Conservation (phyloP, 2,888 invertebrate species). For the Hypolimnas misippus region DNA sequence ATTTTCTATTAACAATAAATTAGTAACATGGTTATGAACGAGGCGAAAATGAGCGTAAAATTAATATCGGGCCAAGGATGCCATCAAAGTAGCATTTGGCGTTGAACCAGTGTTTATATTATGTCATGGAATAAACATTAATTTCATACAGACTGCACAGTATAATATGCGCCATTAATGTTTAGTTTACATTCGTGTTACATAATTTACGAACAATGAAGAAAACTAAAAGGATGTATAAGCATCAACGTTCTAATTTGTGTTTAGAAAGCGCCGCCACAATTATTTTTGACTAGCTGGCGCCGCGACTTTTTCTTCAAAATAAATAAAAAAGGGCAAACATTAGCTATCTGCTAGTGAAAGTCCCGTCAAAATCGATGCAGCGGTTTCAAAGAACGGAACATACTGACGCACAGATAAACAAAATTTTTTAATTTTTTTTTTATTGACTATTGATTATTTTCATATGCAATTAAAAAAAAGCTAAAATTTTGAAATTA, state of each 20-base stretch:
- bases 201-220: constrained; percentile 16
- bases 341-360: too few relatives aligned
- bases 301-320: too few relatives aligned
- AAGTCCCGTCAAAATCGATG: too few relatives aligned
- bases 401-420: too few relatives aligned
- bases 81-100: constrained; percentile 57
- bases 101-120: constrained; percentile 50
- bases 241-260: background rate
- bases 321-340: too few relatives aligned
- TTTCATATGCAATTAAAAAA: too few relatives aligned
- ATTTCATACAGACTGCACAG: constrained; percentile 40
- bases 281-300: too few relatives aligned
- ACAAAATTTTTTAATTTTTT: too few relatives aligned
- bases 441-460: too few relatives aligned
- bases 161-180: constrained; percentile 18
- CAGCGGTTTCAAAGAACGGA: too few relatives aligned
- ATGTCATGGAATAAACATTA: constrained; percentile 51
- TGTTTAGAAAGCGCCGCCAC: too few relatives aligned
- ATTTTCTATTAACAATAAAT: constrained; percentile 6
- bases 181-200: constrained; percentile 7
- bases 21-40: constrained; percentile 50
- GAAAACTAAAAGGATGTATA: constrained; percentile 9
- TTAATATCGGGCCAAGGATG: constrained; percentile 73
- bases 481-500: too few relatives aligned
- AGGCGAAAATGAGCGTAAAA: constrained; percentile 71